phyloP scores from a whole-genome alignment of 1,140 invertebrate species.

The Holotrichia oblita region DNA sequence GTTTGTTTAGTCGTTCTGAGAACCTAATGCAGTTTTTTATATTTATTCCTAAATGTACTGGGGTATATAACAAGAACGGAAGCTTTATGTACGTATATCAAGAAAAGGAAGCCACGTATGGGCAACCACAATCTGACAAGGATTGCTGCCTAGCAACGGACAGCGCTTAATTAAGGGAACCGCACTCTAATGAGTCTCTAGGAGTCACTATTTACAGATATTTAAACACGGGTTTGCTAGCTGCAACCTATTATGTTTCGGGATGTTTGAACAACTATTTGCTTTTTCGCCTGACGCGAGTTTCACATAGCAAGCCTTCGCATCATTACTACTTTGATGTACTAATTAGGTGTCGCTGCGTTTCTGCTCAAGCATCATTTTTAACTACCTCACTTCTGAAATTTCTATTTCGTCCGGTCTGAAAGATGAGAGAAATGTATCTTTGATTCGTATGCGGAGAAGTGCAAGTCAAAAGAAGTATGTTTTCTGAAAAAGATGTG shows the following conservation, averaged over 20 bases:
- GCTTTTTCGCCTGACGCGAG: neutral
- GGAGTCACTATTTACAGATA: constrained; percentile 40
- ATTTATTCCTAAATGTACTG: too few relatives aligned
- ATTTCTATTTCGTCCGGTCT: neutral
- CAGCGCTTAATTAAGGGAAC: constrained; percentile 38
- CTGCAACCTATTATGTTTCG: constrained; percentile 11
- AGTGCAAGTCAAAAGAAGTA: neutral
- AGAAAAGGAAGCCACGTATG: neutral
- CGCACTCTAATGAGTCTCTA: constrained; percentile 38
- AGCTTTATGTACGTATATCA: neutral
- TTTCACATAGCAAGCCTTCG: neutral
- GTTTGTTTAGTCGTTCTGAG: too few relatives aligned
- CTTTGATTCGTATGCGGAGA: neutral
- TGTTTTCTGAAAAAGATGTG: neutral
- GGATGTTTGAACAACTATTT: constrained; percentile 26
- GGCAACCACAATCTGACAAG: constrained; percentile 18
- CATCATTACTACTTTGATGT: constrained; percentile 30
- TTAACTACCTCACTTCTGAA: neutral
- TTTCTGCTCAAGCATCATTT: neutral
- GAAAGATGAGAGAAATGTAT: neutral
- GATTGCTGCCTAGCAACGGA: constrained; percentile 21
- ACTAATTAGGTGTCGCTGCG: constrained; percentile 25
- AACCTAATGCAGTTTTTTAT: too few relatives aligned
- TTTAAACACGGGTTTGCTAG: constrained; percentile 24
- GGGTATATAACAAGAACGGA: too few relatives aligned